A percentile compares a stretch with the other conserved stretches of the same genome.
Evolutionary conservation across 2,797 vertebrate genomes (phyloP).

Genomic region (Pterois miles): DNA sequence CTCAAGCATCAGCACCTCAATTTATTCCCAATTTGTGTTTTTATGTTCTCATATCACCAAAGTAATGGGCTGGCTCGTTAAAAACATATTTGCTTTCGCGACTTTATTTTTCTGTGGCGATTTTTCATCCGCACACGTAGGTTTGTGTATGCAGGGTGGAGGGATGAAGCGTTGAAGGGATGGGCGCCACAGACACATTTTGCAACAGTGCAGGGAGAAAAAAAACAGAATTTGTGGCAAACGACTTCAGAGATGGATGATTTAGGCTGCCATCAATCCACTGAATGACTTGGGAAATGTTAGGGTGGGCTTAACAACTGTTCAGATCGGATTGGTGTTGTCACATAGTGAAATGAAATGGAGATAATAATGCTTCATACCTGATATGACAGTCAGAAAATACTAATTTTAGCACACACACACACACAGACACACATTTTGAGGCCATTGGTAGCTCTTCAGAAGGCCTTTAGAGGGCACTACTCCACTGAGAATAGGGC

Average conservation of each 20-base stretch:
- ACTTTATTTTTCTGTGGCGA: slow-evolving; percentile 72
- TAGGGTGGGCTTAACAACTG: slow-evolving; percentile 69
- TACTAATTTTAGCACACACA: slow-evolving; percentile 37
- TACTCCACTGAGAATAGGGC: slow-evolving; percentile 75
- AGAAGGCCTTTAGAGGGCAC: slow-evolving; percentile 78
- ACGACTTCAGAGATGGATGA: slow-evolving; percentile 69
- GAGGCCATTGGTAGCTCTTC: slow-evolving; percentile 33
- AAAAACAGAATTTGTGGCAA: slow-evolving; percentile 37
- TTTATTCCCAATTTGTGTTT: slow-evolving; percentile 83
- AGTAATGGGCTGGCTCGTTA: slow-evolving; percentile 83
- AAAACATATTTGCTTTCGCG: slow-evolving; percentile 81
- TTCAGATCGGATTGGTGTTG: slow-evolving; percentile 58
- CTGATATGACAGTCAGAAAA: slow-evolving; percentile 66
- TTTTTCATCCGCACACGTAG: slow-evolving; percentile 72
- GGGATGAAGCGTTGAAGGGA: slow-evolving; percentile 26
- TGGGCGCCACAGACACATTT: slow-evolving; percentile 53
- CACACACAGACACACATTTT: neutral
- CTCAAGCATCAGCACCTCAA: slow-evolving; percentile 75
- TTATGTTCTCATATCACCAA: slow-evolving; percentile 76
- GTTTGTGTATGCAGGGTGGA: slow-evolving; percentile 40
- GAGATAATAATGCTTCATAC: slow-evolving; percentile 68
- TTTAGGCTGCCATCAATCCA: slow-evolving; percentile 66
- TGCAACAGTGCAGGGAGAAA: slow-evolving; percentile 40
- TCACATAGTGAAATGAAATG: slow-evolving; percentile 63
- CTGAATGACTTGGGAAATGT: slow-evolving; percentile 68